Evolutionary conservation across 2,888 invertebrate genomes (phyloP), one percentile per base, ranked within the genome.

Genomic region (Yponomeuta malinellus): DNA sequence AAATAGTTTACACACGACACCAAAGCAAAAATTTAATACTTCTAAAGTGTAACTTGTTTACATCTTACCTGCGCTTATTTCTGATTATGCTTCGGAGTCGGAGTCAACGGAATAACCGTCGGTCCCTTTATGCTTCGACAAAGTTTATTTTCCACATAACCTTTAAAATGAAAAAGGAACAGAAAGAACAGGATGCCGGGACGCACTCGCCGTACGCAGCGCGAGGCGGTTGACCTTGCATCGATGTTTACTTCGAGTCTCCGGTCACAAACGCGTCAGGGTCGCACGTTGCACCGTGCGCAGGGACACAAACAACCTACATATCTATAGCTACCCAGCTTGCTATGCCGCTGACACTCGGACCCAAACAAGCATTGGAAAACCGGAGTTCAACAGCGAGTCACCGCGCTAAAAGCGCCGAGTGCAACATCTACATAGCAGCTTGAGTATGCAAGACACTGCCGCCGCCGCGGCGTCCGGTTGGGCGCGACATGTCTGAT

Each of bases 201-300:
- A 68, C 29, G 48, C 23, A 9, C 48, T 43, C 29, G 31, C 23
- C n/a, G 69, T 70, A 59, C 29, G 29, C n/a, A 78, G 77, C 77
- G 79, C 79, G 79, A 84, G 85, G 86, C 86, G 80, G 83, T 86
- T 88, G 88, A 90, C 90, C 90, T 90, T 90, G 89, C 81, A 52
- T 78, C 78, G 81, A 77, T 89, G 89, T 90, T 89, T 88, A 89
- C 85, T 82, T 83, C 81, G 81, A 76, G 78, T 84, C 84, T 80
- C 82, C 83, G 85, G 85, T 83, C 83, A 84, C 86, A 81, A 37
- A 79, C 86, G 82, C 86, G 84, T 86, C 90, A 88, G 78, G 89
- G 88, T 84, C 89, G 88, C 86, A 75, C 89, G 79, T 81, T 87
- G 88, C 87, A 87, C 84, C 76, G 80, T 15, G 76, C 77, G 71